Evolutionary conservation across 2,888 invertebrate genomes (phyloP), one percentile per base, ranked within the genome.

Genomic region (Fragum sueziense): DNA sequence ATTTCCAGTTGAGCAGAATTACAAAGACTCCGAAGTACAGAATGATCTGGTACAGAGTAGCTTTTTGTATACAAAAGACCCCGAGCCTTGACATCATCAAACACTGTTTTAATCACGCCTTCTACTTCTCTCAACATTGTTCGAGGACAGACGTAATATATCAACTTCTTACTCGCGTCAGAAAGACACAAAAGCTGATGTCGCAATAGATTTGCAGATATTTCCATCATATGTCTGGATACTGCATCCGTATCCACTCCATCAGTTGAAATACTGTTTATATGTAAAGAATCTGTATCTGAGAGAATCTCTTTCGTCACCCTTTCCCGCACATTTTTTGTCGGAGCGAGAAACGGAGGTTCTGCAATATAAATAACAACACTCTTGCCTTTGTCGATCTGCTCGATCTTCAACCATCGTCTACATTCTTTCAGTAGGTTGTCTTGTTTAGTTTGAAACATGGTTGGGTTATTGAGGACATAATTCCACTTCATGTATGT

Each of bases 401-500:
- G 6, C n/a, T 52, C 52, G 6, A n/a, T 52, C n/a, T 52, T 6
- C 6, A 52, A 11, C 6, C 22, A 9, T 11, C 6, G 11, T n/a
- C 7, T 52, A 52, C 22, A 11, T 20, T 52, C 4, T 52, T n/a
- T 7, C 20, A 4, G 7, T 22, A 52, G 22, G 4, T 20, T 52
- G 6, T 52, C n/a, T 6, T 17, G 17, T 41, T 17, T 9, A 11
- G 9, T 41, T 41, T 20, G n/a, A 52, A 52, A 20, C 7, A 11
- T 6, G 6, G 41, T 25, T 3, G 57, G 57, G 14, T 57, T 57
- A 25, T 27, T 27, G 4, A 57, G 57, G 9, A 25, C 57, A 57
- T 25, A 57, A 27, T 57, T 22, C 57, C 57, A 57, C 25, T 57
- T 57, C 57, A 57, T 57, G 25, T 57, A 57, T 6, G 57, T 22